Base-by-base conservation (phyloP, 1,140 invertebrate genomes). In the Halyomorpha halys region DNA sequence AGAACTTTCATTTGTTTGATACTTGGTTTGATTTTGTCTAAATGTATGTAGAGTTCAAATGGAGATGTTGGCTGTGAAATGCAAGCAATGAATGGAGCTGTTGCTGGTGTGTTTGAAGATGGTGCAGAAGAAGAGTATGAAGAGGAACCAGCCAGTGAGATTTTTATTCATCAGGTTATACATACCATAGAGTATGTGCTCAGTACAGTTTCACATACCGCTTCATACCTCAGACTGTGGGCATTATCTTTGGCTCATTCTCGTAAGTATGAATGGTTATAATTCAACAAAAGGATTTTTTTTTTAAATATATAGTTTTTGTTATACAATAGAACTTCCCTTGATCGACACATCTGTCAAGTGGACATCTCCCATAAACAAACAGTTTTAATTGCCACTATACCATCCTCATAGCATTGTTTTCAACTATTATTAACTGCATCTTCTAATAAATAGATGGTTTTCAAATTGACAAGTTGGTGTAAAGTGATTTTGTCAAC, bases 171-270 rank as follows among this genome's bases (percentile, higher is more conserved):
- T 69, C 85, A 87, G 73, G 76, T 75, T 11, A 89, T 89, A 70
- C 86, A 89, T 69, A 89, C 86, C 2, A 87, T 89, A 62, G 86
- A 89, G 73, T 89, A 84, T 71, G 84, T 84, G 61, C 75, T 89
- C 30, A 85, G 86, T 51, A 86, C 82, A 65, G 79, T 89, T 30
- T 86, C 83, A 0, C 85, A 89, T 70, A 89, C 86, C 8, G 86
- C 86, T 1, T 86, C 85, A 6, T 89, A 89, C 71, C 77, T 89
- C 1, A 81, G 86, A 65, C 74, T 88, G 3, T 88, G 86, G 86
- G 86, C 86, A 47, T 73, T 88, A n/a, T 85, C 82, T 69, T 74
- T 88, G 63, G 86, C 86, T 62, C 86, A 88, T 76, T 82, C 82
- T 39, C 84, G 83, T 85, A 76, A 79, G 81, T 82, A 25, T 23